Percentiles rank a stretch among this genome's conserved stretches.
Conservation (phyloP, 1,140 invertebrate species). For the Drosophila kurseongensis region DNA sequence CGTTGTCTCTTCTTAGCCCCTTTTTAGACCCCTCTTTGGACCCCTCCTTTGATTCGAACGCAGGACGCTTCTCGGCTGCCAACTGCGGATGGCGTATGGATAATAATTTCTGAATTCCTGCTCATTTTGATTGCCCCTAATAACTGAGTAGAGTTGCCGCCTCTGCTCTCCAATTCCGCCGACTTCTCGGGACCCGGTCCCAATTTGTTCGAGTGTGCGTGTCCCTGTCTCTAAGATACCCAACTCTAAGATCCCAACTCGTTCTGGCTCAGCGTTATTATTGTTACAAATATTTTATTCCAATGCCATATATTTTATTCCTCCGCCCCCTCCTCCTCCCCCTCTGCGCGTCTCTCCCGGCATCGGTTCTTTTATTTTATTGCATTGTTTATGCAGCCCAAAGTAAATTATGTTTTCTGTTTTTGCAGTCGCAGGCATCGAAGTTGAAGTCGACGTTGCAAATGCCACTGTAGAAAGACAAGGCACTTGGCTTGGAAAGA, state of each 20-base stretch:
- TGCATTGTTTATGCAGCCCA: constrained; percentile 80
- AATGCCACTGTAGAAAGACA: constrained; percentile 16
- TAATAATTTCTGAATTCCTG: constrained; percentile 83
- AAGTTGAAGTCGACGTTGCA: constrained; percentile 29
- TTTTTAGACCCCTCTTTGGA: not conserved
- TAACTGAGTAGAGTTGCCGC: constrained; percentile 82
- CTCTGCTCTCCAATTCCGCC: constrained; percentile 36
- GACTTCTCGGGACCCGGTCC: constrained; percentile 23
- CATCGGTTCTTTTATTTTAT: constrained; percentile 78
- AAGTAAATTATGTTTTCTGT: constrained; percentile 78
- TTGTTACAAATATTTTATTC: constrained; percentile 83
- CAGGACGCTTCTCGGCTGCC: constrained; percentile 40
- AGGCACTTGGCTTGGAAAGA: constrained; percentile 3
- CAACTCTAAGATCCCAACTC: constrained; percentile 42
- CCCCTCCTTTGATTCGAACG: not conserved
- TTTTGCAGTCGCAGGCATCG: constrained; percentile 41
- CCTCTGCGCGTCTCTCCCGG: constrained; percentile 19
- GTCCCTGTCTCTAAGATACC: constrained; percentile 6
- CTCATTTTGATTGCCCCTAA: constrained; percentile 83
- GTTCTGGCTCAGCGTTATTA: constrained; percentile 63
- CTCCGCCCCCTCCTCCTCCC: not conserved
- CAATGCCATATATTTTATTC: constrained; percentile 83
- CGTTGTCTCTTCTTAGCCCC: constrained; percentile 23
- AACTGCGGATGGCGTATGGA: constrained; percentile 65
- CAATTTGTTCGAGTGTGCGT: constrained; percentile 60